Percentiles rank a stretch among this genome's conserved stretches.
Conservation (phyloP, 2,113 vertebrate species). For the Rhinolophus sinicus region DNA sequence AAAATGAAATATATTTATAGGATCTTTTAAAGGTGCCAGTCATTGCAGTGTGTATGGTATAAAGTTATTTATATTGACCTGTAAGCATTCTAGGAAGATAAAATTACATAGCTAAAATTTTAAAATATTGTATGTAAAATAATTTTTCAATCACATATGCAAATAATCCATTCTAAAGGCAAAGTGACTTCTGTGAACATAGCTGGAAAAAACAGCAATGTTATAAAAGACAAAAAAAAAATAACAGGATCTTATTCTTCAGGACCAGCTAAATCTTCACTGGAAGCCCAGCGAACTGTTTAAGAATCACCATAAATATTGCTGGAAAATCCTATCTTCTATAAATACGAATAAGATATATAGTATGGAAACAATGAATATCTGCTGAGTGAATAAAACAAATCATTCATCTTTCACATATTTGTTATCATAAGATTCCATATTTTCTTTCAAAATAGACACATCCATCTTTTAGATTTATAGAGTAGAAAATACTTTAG, state of each 20-base stretch:
- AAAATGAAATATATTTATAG: neutral
- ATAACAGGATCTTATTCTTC: neutral
- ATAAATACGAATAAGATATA: neutral
- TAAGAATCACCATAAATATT: neutral
- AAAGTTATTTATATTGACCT: neutral
- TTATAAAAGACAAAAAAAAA: neutral
- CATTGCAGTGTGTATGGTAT: neutral
- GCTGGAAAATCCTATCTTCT: neutral
- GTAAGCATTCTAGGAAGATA: neutral
- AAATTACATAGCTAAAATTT: neutral
- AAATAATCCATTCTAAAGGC: conserved; percentile 25
- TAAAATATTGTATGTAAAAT: neutral
- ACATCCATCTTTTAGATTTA: neutral
- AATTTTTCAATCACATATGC: neutral
- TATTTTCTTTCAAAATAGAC: conserved; percentile 12
- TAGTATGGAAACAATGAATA: neutral
- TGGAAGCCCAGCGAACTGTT: neutral
- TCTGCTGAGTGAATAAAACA: neutral
- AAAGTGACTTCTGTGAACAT: neutral
- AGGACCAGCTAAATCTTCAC: neutral
- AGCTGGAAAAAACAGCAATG: neutral
- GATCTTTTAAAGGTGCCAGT: neutral
- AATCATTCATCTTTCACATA: neutral
- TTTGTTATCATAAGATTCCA: neutral
- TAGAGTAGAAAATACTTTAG: conserved; percentile 7